A percentile compares a stretch with the other conserved stretches of the same genome.
These are phyloP conservation scores for Apamea sordens DNA, from an alignment of 2,888 invertebrate genomes.

Conservation along the genomic window DNA sequence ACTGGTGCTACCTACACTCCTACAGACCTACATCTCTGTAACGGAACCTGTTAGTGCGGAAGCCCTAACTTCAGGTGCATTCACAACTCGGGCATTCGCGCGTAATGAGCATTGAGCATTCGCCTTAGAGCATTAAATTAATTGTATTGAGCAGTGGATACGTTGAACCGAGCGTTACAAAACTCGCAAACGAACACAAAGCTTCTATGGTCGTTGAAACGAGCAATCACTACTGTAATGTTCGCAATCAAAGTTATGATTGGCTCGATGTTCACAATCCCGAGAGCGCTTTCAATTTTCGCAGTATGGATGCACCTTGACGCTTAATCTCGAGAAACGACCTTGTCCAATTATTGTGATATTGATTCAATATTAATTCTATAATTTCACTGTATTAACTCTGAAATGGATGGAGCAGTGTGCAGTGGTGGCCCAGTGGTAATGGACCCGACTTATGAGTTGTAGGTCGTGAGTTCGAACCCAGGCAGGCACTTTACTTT, in stretches of 20 bases:
- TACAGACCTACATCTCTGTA: slow-evolving; percentile 2
- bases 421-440: too few relatives aligned
- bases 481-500: too few relatives aligned
- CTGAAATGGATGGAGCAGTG: not conserved
- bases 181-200: not conserved
- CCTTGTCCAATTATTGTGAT: not conserved
- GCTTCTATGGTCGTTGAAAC: not conserved
- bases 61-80: slow-evolving; percentile 15
- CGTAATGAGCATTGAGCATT: not conserved
- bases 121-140: not conserved
- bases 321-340: not conserved
- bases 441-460: too few relatives aligned
- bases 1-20: slow-evolving; percentile 1
- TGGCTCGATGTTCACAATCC: not conserved
- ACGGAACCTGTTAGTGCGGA: slow-evolving; percentile 37
- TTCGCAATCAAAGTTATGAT: not conserved
- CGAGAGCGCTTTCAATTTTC: too few relatives aligned
- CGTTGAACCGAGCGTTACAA: not conserved
- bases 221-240: not conserved
- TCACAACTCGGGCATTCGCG: not conserved
- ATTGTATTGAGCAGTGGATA: not conserved
- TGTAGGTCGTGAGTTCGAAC: too few relatives aligned
- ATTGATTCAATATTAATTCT: not conserved
- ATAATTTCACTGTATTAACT: not conserved
- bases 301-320: not conserved